Conservation (phyloP, 2,113 vertebrate genomes). For the Aleadryas rufinucha region DNA sequence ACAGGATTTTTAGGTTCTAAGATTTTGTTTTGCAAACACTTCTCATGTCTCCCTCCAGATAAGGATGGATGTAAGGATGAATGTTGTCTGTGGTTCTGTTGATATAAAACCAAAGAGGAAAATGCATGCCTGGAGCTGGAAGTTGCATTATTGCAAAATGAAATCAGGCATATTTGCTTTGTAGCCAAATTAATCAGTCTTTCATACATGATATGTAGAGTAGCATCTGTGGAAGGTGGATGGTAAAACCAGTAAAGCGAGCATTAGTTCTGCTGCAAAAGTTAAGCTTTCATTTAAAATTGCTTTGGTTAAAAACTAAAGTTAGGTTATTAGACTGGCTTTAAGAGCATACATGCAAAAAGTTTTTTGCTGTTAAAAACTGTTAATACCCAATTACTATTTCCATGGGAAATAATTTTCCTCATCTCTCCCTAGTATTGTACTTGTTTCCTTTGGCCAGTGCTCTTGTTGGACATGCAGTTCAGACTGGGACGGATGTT, state of each 20-base stretch:
- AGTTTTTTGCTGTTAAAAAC: background rate
- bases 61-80: background rate
- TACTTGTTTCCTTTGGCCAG: background rate
- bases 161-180: background rate
- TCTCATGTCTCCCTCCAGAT: background rate
- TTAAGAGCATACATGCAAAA: background rate
- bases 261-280: background rate
- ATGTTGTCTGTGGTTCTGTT: background rate
- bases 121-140: background rate
- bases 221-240: background rate
- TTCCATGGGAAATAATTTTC: background rate
- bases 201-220: background rate
- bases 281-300: background rate
- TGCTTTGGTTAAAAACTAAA: background rate
- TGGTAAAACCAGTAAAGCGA: background rate
- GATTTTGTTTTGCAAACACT: background rate
- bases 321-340: background rate
- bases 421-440: background rate
- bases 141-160: background rate
- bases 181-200: background rate
- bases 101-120: background rate
- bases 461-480: background rate
- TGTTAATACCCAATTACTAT: background rate
- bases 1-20: background rate
- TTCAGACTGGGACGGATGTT: background rate